Percentiles rank a stretch among this genome's conserved stretches.
Conservation (phyloP, 2,113 vertebrate species). For the Phycodurus eques region DNA sequence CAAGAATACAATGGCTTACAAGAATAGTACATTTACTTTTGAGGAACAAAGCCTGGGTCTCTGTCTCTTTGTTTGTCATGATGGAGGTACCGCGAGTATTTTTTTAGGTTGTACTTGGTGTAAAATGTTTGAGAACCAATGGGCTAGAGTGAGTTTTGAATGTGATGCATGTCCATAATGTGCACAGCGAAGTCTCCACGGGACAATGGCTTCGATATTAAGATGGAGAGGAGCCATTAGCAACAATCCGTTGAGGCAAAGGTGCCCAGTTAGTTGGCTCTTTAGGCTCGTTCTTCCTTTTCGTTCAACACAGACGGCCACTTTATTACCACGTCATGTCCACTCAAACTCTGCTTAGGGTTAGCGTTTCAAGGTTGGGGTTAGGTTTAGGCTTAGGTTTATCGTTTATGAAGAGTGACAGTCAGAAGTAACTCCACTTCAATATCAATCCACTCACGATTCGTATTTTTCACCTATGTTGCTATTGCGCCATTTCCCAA, state of each 20-base stretch:
- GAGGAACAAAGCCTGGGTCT: too few species aligned
- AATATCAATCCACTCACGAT: background rate
- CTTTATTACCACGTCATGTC: slow-evolving; percentile 43
- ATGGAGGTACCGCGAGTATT: too few species aligned
- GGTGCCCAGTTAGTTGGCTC: slow-evolving; percentile 42
- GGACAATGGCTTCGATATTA: slow-evolving; percentile 16
- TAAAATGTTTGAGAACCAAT: too few species aligned
- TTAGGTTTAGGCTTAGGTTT: background rate
- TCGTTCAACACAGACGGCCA: slow-evolving; percentile 30
- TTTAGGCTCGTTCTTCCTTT: slow-evolving; percentile 12
- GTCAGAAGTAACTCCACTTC: background rate
- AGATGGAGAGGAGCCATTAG: slow-evolving; percentile 34
- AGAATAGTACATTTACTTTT: too few species aligned
- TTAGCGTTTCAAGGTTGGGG: too few species aligned
- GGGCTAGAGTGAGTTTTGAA: background rate
- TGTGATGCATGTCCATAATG: background rate
- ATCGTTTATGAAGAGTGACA: background rate
- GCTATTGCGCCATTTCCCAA: background rate
- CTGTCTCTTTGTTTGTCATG: too few species aligned
- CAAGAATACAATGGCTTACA: too few species aligned
- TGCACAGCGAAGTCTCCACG: slow-evolving; percentile 7
- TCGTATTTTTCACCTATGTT: background rate
- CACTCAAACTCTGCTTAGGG: background rate
- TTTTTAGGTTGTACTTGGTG: too few species aligned
- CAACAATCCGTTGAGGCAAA: slow-evolving; percentile 25